Percentiles rank a stretch among this genome's conserved stretches.
phyloP scores from a whole-genome alignment of 2,797 vertebrate species.

The Okamejei kenojei region DNA sequence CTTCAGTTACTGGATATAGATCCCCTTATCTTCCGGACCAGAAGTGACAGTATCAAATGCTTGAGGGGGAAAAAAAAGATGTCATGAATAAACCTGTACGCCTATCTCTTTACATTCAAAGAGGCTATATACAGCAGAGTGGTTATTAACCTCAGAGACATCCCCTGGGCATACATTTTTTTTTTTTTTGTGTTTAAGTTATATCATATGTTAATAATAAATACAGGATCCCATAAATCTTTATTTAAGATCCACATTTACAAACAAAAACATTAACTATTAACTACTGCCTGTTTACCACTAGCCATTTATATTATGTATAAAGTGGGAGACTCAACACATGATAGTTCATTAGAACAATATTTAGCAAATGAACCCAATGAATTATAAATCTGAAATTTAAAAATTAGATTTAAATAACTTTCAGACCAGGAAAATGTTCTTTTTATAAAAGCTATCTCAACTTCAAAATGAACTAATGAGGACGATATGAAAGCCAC shows the following conservation, averaged over 20 bases:
- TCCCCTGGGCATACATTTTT: neutral
- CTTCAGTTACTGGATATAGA: constrained; percentile 37
- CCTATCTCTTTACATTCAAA: constrained; percentile 38
- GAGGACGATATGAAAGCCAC: neutral
- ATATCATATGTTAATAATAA: neutral
- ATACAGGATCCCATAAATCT: neutral
- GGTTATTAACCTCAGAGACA: constrained; percentile 26
- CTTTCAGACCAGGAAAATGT: neutral
- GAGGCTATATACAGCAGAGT: neutral
- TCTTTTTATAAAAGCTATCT: neutral
- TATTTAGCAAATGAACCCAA: neutral
- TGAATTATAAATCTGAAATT: neutral
- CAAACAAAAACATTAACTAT: neutral
- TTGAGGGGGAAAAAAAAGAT: constrained; percentile 27
- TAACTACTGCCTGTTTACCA: neutral
- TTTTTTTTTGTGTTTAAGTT: neutral
- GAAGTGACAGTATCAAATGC: constrained; percentile 38
- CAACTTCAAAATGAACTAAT: neutral
- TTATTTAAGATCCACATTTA: constrained; percentile 10
- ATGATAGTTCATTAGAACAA: constrained; percentile 11
- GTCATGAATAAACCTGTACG: constrained; percentile 38
- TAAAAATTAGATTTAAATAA: neutral
- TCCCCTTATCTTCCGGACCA: constrained; percentile 37
- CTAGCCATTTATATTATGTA: neutral
- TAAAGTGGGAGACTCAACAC: neutral